Evolutionary conservation across 2,888 invertebrate species (phyloP).

Genomic region (Zeuzera pyrina): DNA sequence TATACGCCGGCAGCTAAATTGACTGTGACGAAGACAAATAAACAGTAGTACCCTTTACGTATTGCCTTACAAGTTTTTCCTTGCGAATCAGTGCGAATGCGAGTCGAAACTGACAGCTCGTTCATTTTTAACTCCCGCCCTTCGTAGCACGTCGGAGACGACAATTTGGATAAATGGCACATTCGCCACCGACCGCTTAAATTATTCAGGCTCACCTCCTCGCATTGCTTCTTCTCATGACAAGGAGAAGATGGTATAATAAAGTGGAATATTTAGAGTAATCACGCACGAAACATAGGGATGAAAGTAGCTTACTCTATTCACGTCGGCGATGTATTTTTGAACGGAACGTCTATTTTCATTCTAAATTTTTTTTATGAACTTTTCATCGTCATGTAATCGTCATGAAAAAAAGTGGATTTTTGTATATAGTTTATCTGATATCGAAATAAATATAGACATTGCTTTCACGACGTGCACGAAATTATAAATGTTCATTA

Average conservation of each 20-base stretch:
- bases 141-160: constrained; percentile 36
- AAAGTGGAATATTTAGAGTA: constrained; percentile 66
- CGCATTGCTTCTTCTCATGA: constrained; percentile 51
- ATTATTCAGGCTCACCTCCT: constrained; percentile 53
- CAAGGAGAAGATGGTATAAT: constrained; percentile 59
- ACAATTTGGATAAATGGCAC: constrained; percentile 67
- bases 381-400: too few relatives aligned
- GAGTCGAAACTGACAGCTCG: constrained; percentile 41
- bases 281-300: constrained; percentile 53
- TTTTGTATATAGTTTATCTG: too few relatives aligned
- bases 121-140: constrained; percentile 56
- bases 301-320: constrained; percentile 31
- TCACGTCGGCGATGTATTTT: constrained; percentile 23
- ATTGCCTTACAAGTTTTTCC: constrained; percentile 21
- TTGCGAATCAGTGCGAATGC: constrained; percentile 34
- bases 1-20: too few relatives aligned
- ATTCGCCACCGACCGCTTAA: constrained; percentile 50
- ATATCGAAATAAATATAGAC: too few relatives aligned
- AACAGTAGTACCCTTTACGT: constrained; percentile 29
- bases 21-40: constrained; percentile 30
- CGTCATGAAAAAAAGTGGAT: too few relatives aligned
- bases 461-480: too few relatives aligned
- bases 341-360: constrained; percentile 36
- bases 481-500: too few relatives aligned
- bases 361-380: neutral